These are phyloP conservation scores for Drosophila ironensis DNA, from an alignment of 1,140 invertebrate genomes.

Conservation along the genomic window DNA sequence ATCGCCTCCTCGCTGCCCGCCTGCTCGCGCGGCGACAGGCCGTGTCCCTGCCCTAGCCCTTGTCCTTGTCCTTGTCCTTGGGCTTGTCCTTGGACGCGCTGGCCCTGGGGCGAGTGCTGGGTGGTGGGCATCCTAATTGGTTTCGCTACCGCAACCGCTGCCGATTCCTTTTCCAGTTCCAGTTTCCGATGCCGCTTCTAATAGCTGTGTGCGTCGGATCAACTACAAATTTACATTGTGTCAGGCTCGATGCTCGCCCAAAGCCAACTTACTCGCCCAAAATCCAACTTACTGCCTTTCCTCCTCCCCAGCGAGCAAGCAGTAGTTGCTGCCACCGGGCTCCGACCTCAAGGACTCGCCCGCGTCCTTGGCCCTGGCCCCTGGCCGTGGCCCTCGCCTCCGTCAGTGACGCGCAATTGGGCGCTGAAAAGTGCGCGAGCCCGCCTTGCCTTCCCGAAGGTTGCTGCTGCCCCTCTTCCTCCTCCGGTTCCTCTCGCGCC, in stretches of 20 bases:
- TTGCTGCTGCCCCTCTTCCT: not conserved
- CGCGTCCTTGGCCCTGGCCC: too few species aligned
- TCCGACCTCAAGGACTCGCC: too few species aligned
- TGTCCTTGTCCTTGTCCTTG: slow-evolving; percentile 10
- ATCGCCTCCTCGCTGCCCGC: too few species aligned
- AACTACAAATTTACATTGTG: slow-evolving; percentile 1
- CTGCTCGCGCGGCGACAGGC: too few species aligned
- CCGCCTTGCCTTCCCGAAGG: not conserved
- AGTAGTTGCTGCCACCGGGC: too few species aligned
- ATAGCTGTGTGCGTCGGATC: not conserved
- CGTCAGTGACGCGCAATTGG: too few species aligned
- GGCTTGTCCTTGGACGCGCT: not conserved
- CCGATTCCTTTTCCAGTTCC: not conserved
- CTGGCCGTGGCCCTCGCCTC: too few species aligned
- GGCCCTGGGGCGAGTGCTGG: slow-evolving; percentile 42
- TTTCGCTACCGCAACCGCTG: not conserved
- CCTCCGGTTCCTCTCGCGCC: not conserved
- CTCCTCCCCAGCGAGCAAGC: too few species aligned
- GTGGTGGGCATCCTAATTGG: slow-evolving; percentile 62
- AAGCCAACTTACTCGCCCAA: not conserved
- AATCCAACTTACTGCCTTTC: slow-evolving; percentile 4
- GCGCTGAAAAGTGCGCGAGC: too few species aligned
- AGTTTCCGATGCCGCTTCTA: not conserved
- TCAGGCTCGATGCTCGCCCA: not conserved
- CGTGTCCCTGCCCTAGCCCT: too few species aligned